Evolutionary conservation across 2,797 vertebrate genomes (phyloP).

Genomic region (Rhabdophis nuchalis): DNA sequence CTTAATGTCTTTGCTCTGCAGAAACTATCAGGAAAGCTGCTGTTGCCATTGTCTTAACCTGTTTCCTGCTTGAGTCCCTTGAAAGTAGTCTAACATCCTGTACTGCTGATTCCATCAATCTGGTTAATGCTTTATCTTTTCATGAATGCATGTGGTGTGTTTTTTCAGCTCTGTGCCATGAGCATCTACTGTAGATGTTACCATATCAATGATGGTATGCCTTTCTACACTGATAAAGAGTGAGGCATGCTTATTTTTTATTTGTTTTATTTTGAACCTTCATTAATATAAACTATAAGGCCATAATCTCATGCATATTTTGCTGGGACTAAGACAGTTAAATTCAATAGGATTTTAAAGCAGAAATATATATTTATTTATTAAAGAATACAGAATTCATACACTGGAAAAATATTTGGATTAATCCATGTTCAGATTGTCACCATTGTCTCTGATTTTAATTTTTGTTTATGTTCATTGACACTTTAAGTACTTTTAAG

Average conservation of each 20-base stretch:
- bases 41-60: conserved; percentile 16
- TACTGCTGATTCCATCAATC: conserved; percentile 18
- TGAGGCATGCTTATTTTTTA: not conserved
- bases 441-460: not conserved
- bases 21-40: conserved; percentile 9
- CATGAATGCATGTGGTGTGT: not conserved
- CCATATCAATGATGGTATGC: not conserved
- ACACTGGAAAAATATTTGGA: not conserved
- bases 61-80: conserved; percentile 16
- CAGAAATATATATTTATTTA: not conserved
- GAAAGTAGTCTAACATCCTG: conserved; percentile 8
- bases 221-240: not conserved
- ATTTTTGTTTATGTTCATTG: not conserved
- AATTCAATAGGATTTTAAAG: not conserved
- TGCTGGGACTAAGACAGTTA: not conserved
- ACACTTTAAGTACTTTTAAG: not conserved
- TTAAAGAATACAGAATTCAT: not conserved
- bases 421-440: not conserved
- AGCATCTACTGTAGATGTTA: not conserved
- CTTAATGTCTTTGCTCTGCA: conserved; percentile 18
- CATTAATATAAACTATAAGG: not conserved
- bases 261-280: not conserved
- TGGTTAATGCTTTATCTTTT: not conserved
- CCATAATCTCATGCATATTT: not conserved
- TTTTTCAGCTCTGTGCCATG: not conserved